Base-by-base conservation (phyloP, 2,888 invertebrate species). In the Oxystoma pomonae region DNA sequence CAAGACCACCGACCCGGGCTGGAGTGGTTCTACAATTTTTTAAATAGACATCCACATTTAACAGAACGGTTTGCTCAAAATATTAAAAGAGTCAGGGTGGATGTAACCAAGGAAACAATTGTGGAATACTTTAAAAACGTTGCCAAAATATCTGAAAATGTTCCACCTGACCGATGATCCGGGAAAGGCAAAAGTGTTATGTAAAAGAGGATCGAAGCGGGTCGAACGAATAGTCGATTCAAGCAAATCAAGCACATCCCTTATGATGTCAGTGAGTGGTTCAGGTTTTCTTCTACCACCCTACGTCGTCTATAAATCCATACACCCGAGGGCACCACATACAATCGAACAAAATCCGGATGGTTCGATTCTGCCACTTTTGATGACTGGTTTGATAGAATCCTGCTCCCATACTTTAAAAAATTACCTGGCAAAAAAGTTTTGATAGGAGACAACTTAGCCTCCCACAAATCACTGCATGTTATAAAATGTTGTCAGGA, bases 151-250 rank as follows among this genome's bases (percentile, higher is more conserved):
- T 52, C 60, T 50, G 64, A 65, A 62, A 58, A 55, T 62, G 60
- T 50, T 51, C 60, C 12, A 52, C 62, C 20, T 70, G 3, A 63
- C 59, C 1, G 70, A 70, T 59, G 67, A 70, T 56, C 68, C 67
- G 9, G 68, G 65, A 1, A 61, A 58, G 61, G 12, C 18, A 52
- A 65, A 66, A 63, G 68, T 70, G 49, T 17, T 70, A 16, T 64
- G 60, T 57, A 60, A 63, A n/a, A 59, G 62, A 58, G 69, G 69
- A 21, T 63, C 62, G 19, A 69, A 70, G 59, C 55, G 60, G 50
- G 65, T 63, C 22, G 63, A 67, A 58, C 65, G 60, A 59, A 67
- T 68, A 60, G 59, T 66, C 57, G 66, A 69, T 64, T 65, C 66
- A 9, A 65, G 58, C 58, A 69, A 69, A 66, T 53, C 58, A 20